Evolutionary conservation across 2,888 invertebrate genomes (phyloP), one percentile per base, ranked within the genome.

Genomic region (Drosophila anceps): DNA sequence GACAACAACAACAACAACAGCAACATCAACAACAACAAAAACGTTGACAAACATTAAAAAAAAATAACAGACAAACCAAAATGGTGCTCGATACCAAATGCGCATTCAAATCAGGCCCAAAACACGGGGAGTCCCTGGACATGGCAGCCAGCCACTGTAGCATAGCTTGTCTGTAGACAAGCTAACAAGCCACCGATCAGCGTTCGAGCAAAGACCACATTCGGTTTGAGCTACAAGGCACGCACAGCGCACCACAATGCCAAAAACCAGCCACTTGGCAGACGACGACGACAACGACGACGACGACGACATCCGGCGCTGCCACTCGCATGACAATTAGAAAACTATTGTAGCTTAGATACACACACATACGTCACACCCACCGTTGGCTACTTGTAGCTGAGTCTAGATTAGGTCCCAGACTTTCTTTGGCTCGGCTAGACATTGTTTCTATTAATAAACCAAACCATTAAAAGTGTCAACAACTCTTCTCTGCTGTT

Each of bases 241-340:
- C 85, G 83, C 85, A 83, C 54, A 20, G 39, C 24, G 51, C 80
- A 61, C 84, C 51, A 33, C 79, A 39, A 24, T 57, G 62, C 46
- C 61, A 59, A 39, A 35, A 63, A 54, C 41, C 65, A 62, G 55
- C 63, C 50, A 66, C 66, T 73, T 50, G 43, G 74, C 67, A 60
- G 48, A 58, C 71, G 65, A 76, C 73, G 69, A 62, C 73, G 77
- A 82, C 83, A 39, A 43, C 73, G 77, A 84, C 81, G 37, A 33
- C 71, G 60, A 79, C 72, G 70, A 62, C 73, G 79, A 84, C 86
- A 87, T 87, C 87, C 87, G 87, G 86, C 69, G 79, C 54, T 76
- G 83, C 66, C 72, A 65, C 65, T 61, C 74, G 87, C 82, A 87
- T 87, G 79, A 78, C 81, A 87, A 87, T 88, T 87, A 88, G 87